Evolutionary conservation across 2,113 vertebrate species (phyloP).

Genomic region (Natator depressus): DNA sequence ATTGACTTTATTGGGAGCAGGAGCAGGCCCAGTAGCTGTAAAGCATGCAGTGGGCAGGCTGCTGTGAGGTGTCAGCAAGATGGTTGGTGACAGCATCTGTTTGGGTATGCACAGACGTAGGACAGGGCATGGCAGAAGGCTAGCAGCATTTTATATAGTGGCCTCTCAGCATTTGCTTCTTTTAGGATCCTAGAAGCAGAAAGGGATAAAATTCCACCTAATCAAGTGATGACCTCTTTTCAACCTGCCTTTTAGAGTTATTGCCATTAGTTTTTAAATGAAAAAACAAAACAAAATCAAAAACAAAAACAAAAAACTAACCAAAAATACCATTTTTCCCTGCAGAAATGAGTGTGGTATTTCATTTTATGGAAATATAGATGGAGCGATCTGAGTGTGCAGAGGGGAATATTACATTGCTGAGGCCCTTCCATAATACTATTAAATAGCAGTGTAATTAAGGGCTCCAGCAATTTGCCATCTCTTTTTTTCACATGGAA

Average conservation of each 20-base stretch:
- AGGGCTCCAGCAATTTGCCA: slow-evolving; percentile 63
- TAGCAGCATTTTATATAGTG: slow-evolving; percentile 5
- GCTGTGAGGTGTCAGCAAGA: background rate
- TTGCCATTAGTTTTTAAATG: background rate
- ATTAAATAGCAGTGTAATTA: slow-evolving; percentile 71
- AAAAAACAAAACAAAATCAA: background rate
- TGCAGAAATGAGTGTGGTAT: background rate
- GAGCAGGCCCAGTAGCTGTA: background rate
- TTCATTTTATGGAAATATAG: slow-evolving; percentile 37
- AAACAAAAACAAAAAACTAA: background rate
- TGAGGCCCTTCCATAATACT: background rate
- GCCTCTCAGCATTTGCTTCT: background rate
- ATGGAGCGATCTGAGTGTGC: background rate
- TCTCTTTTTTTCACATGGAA: slow-evolving; percentile 59
- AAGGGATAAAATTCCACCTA: slow-evolving; percentile 24
- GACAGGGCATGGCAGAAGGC: background rate
- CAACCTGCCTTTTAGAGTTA: background rate
- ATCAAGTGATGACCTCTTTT: slow-evolving; percentile 13
- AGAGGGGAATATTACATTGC: background rate
- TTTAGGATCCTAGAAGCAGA: background rate
- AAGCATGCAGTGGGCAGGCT: background rate
- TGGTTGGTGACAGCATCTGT: background rate
- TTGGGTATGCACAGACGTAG: background rate
- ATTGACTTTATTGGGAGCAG: background rate
- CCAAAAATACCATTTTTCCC: background rate